These are phyloP conservation scores for Chrysaora quinquecirrha DNA, from an alignment of 30 jellyfish, hydroid and myxozoan genomes.

Conservation along the genomic window DNA sequence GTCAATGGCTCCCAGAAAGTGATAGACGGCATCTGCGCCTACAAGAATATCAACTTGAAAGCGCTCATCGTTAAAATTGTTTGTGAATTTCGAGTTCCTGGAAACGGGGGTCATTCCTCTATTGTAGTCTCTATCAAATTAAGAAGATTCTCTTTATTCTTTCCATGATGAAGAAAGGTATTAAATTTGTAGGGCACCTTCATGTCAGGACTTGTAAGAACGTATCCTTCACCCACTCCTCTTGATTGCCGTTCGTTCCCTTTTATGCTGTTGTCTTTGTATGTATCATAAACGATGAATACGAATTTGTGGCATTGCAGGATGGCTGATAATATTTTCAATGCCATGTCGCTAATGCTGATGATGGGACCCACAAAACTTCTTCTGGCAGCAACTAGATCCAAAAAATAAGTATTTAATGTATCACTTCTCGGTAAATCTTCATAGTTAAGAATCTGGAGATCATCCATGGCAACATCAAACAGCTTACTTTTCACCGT, in stretches of 20 bases:
- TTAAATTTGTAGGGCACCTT: constrained; percentile 38
- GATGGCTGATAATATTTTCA: not conserved
- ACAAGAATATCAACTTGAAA: too few relatives aligned
- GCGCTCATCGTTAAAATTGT: too few relatives aligned
- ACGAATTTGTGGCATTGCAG: not conserved
- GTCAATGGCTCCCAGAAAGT: too few relatives aligned
- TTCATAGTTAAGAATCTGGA: constrained; percentile 8
- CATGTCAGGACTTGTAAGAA: constrained; percentile 50
- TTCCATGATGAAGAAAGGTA: constrained; percentile 41
- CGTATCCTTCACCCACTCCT: constrained; percentile 41
- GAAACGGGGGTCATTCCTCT: too few relatives aligned
- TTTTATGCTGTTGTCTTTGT: constrained; percentile 50
- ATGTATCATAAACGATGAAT: constrained; percentile 39
- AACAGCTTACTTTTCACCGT: constrained; percentile 35
- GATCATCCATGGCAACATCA: constrained; percentile 37
- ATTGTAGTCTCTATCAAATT: constrained; percentile 31
- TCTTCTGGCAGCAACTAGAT: constrained; percentile 40
- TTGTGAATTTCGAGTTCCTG: too few relatives aligned
- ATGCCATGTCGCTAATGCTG: not conserved
- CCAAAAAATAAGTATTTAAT: constrained; percentile 8
- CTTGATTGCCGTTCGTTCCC: constrained; percentile 54
- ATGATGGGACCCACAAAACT: not conserved
- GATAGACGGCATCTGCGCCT: too few relatives aligned
- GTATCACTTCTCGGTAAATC: constrained; percentile 9
- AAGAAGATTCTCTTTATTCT: constrained; percentile 22